Base-by-base conservation (phyloP, 2,888 invertebrate species). In the Philereme transversata region DNA sequence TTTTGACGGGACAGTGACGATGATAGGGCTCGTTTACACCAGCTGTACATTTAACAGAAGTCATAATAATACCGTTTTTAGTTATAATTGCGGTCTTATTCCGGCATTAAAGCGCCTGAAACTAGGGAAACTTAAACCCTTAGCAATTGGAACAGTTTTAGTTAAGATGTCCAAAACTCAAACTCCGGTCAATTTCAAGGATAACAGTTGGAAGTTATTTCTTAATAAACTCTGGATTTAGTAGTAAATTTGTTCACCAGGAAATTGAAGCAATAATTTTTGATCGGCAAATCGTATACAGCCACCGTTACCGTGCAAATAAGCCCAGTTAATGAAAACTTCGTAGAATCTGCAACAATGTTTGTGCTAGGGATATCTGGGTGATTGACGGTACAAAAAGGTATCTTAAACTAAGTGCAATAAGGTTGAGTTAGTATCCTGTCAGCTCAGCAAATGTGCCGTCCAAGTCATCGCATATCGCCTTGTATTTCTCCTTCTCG, bases 391-490 rank as follows among this genome's bases (percentile, higher is more conserved):
- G 73, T 75, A 76, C 76, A 79, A 80, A 81, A 73, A 78, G 80
- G 78, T 80, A 79, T 81, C 82, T 88, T 87, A 88, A 75, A 80
- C 87, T 88, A 90, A 77, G 79, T 83, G 79, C 82, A 78, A 71
- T 75, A 74, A 80, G 82, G 88, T 81, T 76, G 50, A 65, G 93
- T 96, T 97, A 98, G 95, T 98, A 98, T 95, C 97, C 98, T 93
- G 97, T 97, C 94, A 98, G 96, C 94, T 98, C 98, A 90, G 97
- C 97, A 95, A 97, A 98, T 92, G 98, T 98, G 93, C 96, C 96
- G 94, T 98, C 98, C 95, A 98, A 94, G 94, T 98, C 98, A 94
- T 98, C 98, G 95, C 97, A 97, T 95, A 98, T 98, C 93, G 96
- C 95, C 96, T 98, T 98, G 97, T 98, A 97, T 94, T 97, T 96